Percentiles rank a stretch among this genome's conserved stretches.
phyloP scores from a whole-genome alignment of 2,888 invertebrate genomes.

The Acanthosoma haemorrhoidale region DNA sequence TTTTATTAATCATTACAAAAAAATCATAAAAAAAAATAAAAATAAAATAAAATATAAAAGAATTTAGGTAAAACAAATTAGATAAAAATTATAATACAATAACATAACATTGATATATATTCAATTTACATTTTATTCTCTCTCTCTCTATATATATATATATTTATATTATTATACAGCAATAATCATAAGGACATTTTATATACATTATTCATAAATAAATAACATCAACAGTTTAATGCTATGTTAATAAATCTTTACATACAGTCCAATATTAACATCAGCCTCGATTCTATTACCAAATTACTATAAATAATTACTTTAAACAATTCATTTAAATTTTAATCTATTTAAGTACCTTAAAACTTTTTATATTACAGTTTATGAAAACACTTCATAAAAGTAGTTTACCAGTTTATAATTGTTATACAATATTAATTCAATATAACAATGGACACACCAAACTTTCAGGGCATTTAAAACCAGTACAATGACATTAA shows the following conservation, averaged over 20 bases:
- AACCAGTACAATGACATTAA: too few species aligned
- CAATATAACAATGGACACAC: too few species aligned
- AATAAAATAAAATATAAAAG: not conserved
- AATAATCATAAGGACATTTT: not conserved
- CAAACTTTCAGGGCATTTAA: too few species aligned
- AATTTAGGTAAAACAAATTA: not conserved
- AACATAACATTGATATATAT: constrained; percentile 8
- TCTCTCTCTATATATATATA: not conserved
- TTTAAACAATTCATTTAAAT: too few species aligned
- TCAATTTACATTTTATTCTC: not conserved
- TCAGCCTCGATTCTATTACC: not conserved
- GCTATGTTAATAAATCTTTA: not conserved
- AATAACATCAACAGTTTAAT: not conserved
- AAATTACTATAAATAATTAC: too few species aligned
- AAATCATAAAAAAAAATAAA: not conserved
- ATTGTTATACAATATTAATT: too few species aligned
- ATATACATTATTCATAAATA: not conserved
- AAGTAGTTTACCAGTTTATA: too few species aligned
- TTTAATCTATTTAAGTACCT: not conserved
- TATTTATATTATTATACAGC: not conserved
- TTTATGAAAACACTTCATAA: too few species aligned
- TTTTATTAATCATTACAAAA: not conserved
- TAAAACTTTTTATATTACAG: too few species aligned
- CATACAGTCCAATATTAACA: constrained; percentile 1
- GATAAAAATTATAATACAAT: constrained; percentile 12